Percentiles rank a stretch among this genome's conserved stretches.
Conservation (phyloP, 2,888 invertebrate genomes). For the Rhingia campestris region DNA sequence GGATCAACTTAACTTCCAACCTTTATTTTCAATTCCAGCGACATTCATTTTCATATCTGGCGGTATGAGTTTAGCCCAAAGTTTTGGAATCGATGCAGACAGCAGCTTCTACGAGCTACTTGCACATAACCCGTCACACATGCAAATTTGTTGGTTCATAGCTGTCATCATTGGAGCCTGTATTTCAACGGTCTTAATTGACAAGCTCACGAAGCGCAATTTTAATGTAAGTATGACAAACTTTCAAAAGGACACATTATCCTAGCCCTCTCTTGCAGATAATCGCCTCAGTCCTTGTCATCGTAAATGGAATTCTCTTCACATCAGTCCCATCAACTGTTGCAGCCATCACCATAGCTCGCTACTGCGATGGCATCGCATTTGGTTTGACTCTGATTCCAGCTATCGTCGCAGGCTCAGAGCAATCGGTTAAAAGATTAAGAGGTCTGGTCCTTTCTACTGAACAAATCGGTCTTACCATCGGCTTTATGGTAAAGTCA, state of each 20-base stretch:
- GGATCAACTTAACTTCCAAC: too few species aligned
- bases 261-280: constrained; percentile 1
- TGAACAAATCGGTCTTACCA: constrained; percentile 76
- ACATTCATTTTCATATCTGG: constrained; percentile 76
- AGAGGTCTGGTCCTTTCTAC: constrained; percentile 76
- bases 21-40: constrained; percentile 10
- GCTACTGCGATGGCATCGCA: constrained; percentile 79
- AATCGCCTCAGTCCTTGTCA: constrained; percentile 48
- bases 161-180: constrained; percentile 78
- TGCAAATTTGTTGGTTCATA: constrained; percentile 78
- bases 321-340: constrained; percentile 68
- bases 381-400: constrained; percentile 77
- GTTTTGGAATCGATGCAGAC: constrained; percentile 73
- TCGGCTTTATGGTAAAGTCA: constrained; percentile 75
- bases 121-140: constrained; percentile 49
- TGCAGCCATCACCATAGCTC: constrained; percentile 76
- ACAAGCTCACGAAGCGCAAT: constrained; percentile 58
- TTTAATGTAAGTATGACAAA: constrained; percentile 32
- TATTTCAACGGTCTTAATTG: constrained; percentile 72
- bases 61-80: constrained; percentile 78
- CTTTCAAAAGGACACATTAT: too few species aligned
- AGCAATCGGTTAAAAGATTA: constrained; percentile 72
- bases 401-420: constrained; percentile 78
- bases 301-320: constrained; percentile 77
- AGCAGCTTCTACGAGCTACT: neutral